Percentiles rank a stretch among this genome's conserved stretches.
These are phyloP conservation scores for Oscheius sp. DNA, from an alignment of 2,888 invertebrate species.

Conservation along the genomic window DNA sequence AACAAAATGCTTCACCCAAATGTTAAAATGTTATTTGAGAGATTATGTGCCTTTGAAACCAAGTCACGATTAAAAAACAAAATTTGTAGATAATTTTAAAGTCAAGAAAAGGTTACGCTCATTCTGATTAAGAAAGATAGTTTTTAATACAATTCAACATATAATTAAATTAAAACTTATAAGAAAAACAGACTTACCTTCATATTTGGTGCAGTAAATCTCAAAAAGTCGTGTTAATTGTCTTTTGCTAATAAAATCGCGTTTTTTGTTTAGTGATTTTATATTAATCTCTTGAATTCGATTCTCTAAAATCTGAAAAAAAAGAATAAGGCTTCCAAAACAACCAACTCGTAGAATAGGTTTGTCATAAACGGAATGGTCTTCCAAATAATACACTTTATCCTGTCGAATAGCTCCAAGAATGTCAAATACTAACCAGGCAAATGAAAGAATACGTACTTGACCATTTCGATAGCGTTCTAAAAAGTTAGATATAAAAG, in stretches of 20 bases:
- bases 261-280: neutral
- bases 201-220: conserved; percentile 18
- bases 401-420: conserved; percentile 42
- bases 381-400: neutral
- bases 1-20: too few relatives aligned
- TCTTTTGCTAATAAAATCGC: neutral
- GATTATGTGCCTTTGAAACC: too few relatives aligned
- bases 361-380: neutral
- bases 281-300: neutral
- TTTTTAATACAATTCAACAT: too few relatives aligned
- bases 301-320: conserved; percentile 2
- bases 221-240: neutral
- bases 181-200: conserved; percentile 17
- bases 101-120: too few relatives aligned
- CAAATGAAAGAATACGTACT: conserved; percentile 57
- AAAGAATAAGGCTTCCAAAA: neutral
- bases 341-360: neutral
- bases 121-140: too few relatives aligned
- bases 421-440: conserved; percentile 62
- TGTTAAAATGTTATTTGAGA: too few relatives aligned
- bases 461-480: conserved; percentile 1
- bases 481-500: neutral
- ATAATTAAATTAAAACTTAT: neutral
- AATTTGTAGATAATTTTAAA: too few relatives aligned
- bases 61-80: too few relatives aligned